These are phyloP conservation scores for Trialeurodes vaporariorum DNA, from an alignment of 1,140 invertebrate species.

Conservation along the genomic window DNA sequence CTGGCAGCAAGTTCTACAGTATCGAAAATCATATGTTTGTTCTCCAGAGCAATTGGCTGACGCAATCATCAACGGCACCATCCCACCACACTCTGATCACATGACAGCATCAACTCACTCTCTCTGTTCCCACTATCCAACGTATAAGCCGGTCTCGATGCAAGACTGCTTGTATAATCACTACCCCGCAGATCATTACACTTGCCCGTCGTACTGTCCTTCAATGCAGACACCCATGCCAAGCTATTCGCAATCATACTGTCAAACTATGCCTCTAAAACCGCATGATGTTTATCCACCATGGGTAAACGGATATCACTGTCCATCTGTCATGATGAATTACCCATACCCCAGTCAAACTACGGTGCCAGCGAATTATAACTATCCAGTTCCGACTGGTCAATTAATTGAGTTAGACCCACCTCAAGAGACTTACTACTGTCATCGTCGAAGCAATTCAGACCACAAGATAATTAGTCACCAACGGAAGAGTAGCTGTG, in stretches of 20 bases:
- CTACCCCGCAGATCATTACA: background rate
- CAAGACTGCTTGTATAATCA: background rate
- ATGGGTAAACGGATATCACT: background rate
- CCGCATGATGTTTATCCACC: background rate
- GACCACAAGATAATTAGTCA: constrained; percentile 15
- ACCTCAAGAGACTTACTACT: constrained; percentile 9
- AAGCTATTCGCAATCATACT: background rate
- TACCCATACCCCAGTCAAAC: constrained; percentile 11
- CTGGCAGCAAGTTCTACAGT: constrained; percentile 53
- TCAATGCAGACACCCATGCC: background rate
- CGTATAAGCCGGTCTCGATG: background rate
- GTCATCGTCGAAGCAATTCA: constrained; percentile 15
- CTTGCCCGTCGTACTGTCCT: background rate
- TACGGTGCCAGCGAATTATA: constrained; percentile 5
- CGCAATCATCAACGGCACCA: background rate
- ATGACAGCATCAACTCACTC: background rate
- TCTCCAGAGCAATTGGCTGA: constrained; percentile 34
- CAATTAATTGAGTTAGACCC: constrained; percentile 53
- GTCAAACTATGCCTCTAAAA: background rate
- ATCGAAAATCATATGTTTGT: constrained; percentile 49
- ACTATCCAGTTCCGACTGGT: constrained; percentile 22
- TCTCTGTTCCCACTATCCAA: background rate
- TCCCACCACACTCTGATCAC: background rate
- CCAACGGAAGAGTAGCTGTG: constrained; percentile 11
- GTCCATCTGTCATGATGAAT: too few species aligned